A percentile compares a stretch with the other conserved stretches of the same genome.
Evolutionary conservation across 2,797 vertebrate genomes (phyloP).

Genomic region (Siniperca scherzeri): DNA sequence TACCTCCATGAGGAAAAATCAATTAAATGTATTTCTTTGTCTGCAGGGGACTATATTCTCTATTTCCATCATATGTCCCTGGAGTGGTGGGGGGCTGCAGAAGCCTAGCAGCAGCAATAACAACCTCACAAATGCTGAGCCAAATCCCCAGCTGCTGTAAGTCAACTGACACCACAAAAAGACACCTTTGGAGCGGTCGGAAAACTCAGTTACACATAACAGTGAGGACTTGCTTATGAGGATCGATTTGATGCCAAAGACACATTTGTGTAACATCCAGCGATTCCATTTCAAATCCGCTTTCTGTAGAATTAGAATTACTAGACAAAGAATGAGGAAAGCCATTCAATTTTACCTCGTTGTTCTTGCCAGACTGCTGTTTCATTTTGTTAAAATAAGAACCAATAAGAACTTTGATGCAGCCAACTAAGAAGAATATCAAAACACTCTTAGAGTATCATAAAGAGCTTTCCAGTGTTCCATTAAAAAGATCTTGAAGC

Average conservation of each 20-base stretch:
- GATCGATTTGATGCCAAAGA: slow-evolving; percentile 43
- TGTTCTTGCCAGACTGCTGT: slow-evolving; percentile 33
- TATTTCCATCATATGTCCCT: slow-evolving; percentile 49
- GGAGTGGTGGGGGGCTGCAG: slow-evolving; percentile 21
- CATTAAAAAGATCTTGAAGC: slow-evolving; percentile 22
- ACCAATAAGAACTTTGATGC: slow-evolving; percentile 24
- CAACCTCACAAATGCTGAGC: slow-evolving; percentile 50
- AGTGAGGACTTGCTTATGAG: background rate
- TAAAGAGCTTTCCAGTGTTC: slow-evolving; percentile 23
- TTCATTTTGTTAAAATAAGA: slow-evolving; percentile 25
- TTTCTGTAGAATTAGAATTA: slow-evolving; percentile 35
- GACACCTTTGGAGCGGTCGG: slow-evolving; percentile 37
- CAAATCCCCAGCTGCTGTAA: slow-evolving; percentile 44
- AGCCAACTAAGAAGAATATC: slow-evolving; percentile 23
- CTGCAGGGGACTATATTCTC: slow-evolving; percentile 47
- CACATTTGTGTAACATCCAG: slow-evolving; percentile 45
- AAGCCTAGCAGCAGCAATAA: slow-evolving; percentile 47
- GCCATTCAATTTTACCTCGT: slow-evolving; percentile 40
- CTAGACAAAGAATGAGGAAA: slow-evolving; percentile 12
- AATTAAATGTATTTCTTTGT: slow-evolving; percentile 67
- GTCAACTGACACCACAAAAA: slow-evolving; percentile 39
- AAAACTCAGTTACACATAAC: slow-evolving; percentile 12
- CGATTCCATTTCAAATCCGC: slow-evolving; percentile 35
- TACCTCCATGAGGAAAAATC: slow-evolving; percentile 55
- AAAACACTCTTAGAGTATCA: slow-evolving; percentile 22